Conservation (phyloP, 2,888 invertebrate species). For the Eupeodes latifasciatus region DNA sequence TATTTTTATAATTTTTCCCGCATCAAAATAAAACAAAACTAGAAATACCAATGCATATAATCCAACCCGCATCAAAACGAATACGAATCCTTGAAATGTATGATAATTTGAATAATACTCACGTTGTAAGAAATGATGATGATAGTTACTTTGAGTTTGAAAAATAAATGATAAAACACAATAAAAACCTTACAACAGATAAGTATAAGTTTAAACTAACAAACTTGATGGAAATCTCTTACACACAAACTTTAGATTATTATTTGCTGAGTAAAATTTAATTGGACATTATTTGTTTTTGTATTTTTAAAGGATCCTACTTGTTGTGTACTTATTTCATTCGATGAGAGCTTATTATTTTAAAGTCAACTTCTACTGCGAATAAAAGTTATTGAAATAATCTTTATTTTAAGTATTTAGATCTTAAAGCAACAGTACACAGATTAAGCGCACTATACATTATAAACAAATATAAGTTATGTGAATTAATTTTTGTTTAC, state of each 20-base stretch:
- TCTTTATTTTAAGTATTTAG: too few species aligned
- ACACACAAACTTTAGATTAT: background rate
- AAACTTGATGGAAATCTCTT: background rate
- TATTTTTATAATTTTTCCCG: constrained; percentile 53
- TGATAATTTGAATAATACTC: constrained; percentile 62
- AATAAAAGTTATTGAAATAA: too few species aligned
- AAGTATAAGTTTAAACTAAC: constrained; percentile 23
- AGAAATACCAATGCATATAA: constrained; percentile 51
- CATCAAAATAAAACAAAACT: constrained; percentile 51
- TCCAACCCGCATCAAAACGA: constrained; percentile 51
- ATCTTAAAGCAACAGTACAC: too few species aligned
- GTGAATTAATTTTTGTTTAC: too few species aligned
- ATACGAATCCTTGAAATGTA: constrained; percentile 70
- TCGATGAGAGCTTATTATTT: background rate
- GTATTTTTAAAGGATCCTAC: background rate
- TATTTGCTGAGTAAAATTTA: constrained; percentile 30
- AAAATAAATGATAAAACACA: constrained; percentile 16
- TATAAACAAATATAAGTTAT: too few species aligned
- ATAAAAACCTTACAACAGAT: constrained; percentile 19
- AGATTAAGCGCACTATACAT: too few species aligned
- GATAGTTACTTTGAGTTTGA: constrained; percentile 61
- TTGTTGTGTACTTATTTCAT: background rate
- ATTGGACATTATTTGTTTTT: constrained; percentile 7
- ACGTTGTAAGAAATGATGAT: constrained; percentile 53
- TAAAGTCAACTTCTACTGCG: too few species aligned